These are phyloP conservation scores for Macroramphosus scolopax DNA, from an alignment of 2,797 vertebrate species.

Conservation along the genomic window DNA sequence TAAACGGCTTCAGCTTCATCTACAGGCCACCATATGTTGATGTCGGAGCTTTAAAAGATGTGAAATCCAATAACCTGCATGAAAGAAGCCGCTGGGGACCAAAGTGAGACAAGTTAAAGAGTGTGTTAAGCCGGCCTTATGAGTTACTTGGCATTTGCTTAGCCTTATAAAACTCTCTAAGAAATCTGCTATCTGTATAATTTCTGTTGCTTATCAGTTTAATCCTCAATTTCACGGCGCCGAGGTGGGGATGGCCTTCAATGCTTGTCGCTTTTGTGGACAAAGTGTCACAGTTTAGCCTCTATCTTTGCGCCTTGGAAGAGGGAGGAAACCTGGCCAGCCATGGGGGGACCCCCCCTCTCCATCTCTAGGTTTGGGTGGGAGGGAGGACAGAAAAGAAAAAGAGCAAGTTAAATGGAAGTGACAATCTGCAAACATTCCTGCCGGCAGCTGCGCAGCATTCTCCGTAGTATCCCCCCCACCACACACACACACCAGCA, in stretches of 20 bases:
- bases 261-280: constrained; percentile 66
- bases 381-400: constrained; percentile 24
- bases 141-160: constrained; percentile 51
- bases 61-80: constrained; percentile 46
- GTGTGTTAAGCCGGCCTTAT: constrained; percentile 56
- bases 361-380: constrained; percentile 47
- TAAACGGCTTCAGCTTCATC: constrained; percentile 26
- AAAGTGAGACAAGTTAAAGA: constrained; percentile 25
- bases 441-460: constrained; percentile 76
- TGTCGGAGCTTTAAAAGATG: constrained; percentile 23
- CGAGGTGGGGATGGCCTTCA: constrained; percentile 45
- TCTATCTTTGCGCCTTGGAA: constrained; percentile 18
- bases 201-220: constrained; percentile 54
- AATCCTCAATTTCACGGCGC: constrained; percentile 76
- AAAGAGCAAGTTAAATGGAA: constrained; percentile 80
- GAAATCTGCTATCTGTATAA: constrained; percentile 67
- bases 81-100: constrained; percentile 50
- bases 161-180: constrained; percentile 45
- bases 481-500: not conserved
- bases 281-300: constrained; percentile 75
- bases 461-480: constrained; percentile 58
- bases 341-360: constrained; percentile 14
- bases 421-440: constrained; percentile 80
- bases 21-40: constrained; percentile 41
- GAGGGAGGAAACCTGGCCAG: constrained; percentile 30